Base-by-base conservation (phyloP, 2,888 invertebrate species). In the Agrochola litura region DNA sequence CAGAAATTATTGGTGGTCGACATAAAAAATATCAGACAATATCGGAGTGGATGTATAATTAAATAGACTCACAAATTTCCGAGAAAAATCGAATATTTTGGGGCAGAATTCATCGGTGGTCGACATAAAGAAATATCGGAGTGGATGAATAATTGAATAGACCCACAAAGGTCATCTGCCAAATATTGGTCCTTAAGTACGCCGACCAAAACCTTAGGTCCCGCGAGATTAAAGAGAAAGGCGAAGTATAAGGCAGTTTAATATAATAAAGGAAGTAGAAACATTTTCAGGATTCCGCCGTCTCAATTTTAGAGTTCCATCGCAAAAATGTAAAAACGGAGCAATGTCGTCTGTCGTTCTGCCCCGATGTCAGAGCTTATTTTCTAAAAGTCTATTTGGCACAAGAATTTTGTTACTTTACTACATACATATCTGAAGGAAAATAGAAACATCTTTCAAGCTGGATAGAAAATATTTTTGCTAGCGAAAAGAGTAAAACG, bases 331-430 rank as follows among this genome's bases (percentile, higher is more conserved):
- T 86, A 74, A 86, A 82, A 83, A 86, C 64, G n/a, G 54, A 72
- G 79, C 73, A 74, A 83, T 71, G 79, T 83, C 65, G 83, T 49
- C 65, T 66, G 84, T 83, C 79, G 73, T 78, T 78, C 54, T 66
- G 79, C 73, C 30, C 41, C 67, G 67, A 30, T 71, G 78, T 77
- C 78, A 64, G 78, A 85, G 63, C 54, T 69, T 83, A 83, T 86
- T 83, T 85, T 86, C 71, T 74, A 69, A 83, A 79, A 49, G 83
- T 86, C 79, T 83, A 74, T 83, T 86, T 86, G 86, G 79, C 83
- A 86, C 71, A 78, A 54, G 83, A 83, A 83, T 78, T 52, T 83
- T 66, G 56, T 83, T 74, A 68, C 64, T 68, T 72, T 82, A 49
- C 43, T 73, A 67, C 58, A 77, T 73, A 67, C 58, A 77, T 73